A percentile compares a stretch with the other conserved stretches of the same genome.
Evolutionary conservation across 1,140 invertebrate genomes (phyloP).

Genomic region (Drosophila pseudoananassae): DNA sequence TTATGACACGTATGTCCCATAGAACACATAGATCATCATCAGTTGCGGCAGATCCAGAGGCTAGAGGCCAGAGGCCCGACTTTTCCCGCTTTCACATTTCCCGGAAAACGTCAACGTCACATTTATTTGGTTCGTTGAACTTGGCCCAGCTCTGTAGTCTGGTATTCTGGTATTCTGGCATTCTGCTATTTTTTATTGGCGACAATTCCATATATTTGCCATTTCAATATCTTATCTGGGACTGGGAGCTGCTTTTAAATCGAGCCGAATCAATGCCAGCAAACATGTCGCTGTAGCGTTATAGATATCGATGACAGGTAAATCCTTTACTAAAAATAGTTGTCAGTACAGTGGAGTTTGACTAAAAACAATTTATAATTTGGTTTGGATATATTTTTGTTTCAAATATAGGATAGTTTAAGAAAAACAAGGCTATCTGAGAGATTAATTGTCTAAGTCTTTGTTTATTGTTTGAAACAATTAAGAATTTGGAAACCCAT

Average conservation of each 20-base stretch:
- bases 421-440: no score
- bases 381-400: no score
- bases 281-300: constrained; percentile 8
- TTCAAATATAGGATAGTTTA: no score
- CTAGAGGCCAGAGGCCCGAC: background rate
- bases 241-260: background rate
- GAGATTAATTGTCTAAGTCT: background rate
- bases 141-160: background rate
- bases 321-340: constrained; percentile 6
- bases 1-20: constrained; percentile 66
- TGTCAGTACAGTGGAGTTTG: constrained; percentile 1
- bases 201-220: constrained; percentile 21
- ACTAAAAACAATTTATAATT: background rate
- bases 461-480: background rate
- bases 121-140: constrained; percentile 45
- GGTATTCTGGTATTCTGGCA: background rate
- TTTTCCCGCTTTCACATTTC: constrained; percentile 1
- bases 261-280: constrained; percentile 25
- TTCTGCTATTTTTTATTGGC: constrained; percentile 2
- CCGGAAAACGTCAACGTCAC: constrained; percentile 3
- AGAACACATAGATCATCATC: constrained; percentile 42
- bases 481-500: no score
- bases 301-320: constrained; percentile 17
- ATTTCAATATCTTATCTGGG: constrained; percentile 40
- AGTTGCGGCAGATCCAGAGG: constrained; percentile 36